Evolutionary conservation across 2,888 invertebrate species (phyloP), one percentile per base, ranked within the genome.

Genomic region (Heteromyza rotundicornis): DNA sequence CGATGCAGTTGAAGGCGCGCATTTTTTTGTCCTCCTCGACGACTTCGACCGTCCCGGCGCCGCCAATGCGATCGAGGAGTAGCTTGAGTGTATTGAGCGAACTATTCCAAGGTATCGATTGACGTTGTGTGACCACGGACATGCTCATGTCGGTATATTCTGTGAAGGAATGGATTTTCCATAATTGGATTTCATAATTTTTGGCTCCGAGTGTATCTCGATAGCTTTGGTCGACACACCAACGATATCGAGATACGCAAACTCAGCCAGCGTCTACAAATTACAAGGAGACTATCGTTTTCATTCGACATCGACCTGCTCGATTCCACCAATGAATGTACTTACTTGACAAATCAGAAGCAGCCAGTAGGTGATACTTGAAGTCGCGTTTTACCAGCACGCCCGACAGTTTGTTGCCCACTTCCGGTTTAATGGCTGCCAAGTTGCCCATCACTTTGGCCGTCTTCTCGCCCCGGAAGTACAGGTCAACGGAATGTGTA

Each of bases 391-490:
- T 98, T 1, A 99, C 96, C 47, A 99, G 85, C 62, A 99, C 90
- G 0, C 99, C 99, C 5, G 97, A 95, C 2, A 99, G 84, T 64
- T 88, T 87, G 62, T 90, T 88, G 14, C 91, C 92, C 0, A 94
- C 89, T 69, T 87, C 87, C 0, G 97, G 95, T 50, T 89, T 88
- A 56, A 91, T 89, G 73, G 93, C 87, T 0, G 98, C 98, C 65
- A 99, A 84, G 1, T 89, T 87, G 0, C 99, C 99, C 90, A 99
- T 97, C 5, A 94, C 96, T 87, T 99, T 99, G 2, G 98, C 98
- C 2, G 96, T 97, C 85, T 98, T 98, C 82, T 99, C 98, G 22
- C 98, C 99, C 47, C 96, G 86, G 84, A 99, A 99, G 76, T 95
- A 92, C 60, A 99, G 87, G 71, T 94, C 90, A 0, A 99, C 94